Evolutionary conservation across 2,797 vertebrate species (phyloP).

Genomic region (Acanthurus leucopareius): DNA sequence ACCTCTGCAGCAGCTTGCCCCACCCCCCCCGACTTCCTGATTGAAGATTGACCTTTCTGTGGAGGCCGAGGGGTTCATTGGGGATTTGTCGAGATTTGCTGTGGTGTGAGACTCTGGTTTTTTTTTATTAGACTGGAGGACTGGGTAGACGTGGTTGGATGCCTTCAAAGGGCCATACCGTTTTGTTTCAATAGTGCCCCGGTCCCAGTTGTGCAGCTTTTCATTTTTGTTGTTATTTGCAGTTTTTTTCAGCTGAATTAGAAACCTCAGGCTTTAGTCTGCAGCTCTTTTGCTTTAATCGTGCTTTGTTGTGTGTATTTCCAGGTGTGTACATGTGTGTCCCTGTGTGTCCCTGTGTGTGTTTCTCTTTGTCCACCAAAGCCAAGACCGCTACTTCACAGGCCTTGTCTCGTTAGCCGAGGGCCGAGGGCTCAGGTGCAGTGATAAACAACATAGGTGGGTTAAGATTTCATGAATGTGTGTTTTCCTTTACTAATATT

Average conservation of each 20-base stretch:
- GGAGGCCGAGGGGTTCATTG: conserved; percentile 18
- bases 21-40: conserved; percentile 40
- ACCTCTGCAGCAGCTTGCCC: conserved; percentile 37
- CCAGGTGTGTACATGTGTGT: conserved; percentile 14
- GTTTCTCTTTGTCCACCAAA: neutral
- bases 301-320: conserved; percentile 18
- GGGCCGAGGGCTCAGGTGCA: conserved; percentile 50
- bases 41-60: conserved; percentile 69
- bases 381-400: neutral
- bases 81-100: conserved; percentile 59
- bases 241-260: conserved; percentile 16
- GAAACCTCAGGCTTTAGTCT: conserved; percentile 14
- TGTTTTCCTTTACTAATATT: too few relatives aligned
- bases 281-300: conserved; percentile 2
- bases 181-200: conserved; percentile 7
- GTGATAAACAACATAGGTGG: conserved; percentile 25
- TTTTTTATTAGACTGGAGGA: conserved; percentile 19
- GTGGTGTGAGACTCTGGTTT: conserved; percentile 15
- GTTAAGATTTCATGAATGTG: neutral
- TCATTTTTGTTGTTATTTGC: conserved; percentile 12
- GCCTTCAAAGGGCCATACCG: neutral
- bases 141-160: neutral
- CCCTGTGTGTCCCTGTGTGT: neutral
- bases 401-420: neutral
- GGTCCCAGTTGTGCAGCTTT: neutral